These are phyloP conservation scores for Coreius guichenoti DNA, from an alignment of 2,797 vertebrate species.

Conservation along the genomic window DNA sequence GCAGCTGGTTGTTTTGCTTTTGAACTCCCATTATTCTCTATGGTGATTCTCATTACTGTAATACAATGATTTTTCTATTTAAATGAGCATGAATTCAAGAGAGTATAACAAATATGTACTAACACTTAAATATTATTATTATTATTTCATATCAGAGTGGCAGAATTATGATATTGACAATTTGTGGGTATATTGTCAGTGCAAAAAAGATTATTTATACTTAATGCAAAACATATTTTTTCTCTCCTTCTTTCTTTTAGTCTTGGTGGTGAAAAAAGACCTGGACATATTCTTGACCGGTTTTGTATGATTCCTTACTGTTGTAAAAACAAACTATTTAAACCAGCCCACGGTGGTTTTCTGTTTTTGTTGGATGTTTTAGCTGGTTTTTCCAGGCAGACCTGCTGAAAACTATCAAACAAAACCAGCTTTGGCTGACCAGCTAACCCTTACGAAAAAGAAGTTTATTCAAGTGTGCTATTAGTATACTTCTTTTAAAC, in stretches of 20 bases:
- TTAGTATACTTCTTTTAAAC: too few species aligned
- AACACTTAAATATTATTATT: neutral
- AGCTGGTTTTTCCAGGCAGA: neutral
- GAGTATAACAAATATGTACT: neutral
- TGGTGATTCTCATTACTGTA: conserved; percentile 3
- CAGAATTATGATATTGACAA: neutral
- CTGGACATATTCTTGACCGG: too few species aligned
- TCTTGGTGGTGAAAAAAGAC: neutral
- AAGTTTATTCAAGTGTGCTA: too few species aligned
- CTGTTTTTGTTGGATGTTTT: neutral
- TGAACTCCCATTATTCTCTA: neutral
- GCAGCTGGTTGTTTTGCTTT: neutral
- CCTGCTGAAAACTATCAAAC: neutral
- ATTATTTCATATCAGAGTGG: neutral
- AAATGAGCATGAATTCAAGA: neutral
- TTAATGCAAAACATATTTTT: too few species aligned
- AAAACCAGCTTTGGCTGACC: neutral
- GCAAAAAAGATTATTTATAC: neutral
- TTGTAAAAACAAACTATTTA: neutral
- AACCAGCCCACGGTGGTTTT: neutral
- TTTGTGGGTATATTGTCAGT: neutral
- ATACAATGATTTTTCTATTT: neutral
- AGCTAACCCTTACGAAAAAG: neutral
- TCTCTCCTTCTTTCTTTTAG: too few species aligned
- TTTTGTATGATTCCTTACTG: neutral